phyloP scores from a whole-genome alignment of 2,113 vertebrate genomes.

The Brachirus orientalis region DNA sequence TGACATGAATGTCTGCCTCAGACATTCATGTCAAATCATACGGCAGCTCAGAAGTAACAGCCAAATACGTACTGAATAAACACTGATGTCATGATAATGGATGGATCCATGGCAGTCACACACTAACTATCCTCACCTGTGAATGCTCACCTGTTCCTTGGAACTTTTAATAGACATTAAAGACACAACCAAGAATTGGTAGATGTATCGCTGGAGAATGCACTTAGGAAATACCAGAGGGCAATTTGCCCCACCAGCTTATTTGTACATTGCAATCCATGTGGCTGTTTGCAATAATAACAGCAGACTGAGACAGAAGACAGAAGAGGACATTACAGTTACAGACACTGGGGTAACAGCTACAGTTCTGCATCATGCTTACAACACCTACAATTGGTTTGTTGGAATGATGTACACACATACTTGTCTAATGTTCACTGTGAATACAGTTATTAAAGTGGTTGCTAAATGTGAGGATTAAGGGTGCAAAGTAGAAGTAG shows the following conservation, averaged over 20 bases:
- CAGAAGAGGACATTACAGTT: constrained; percentile 21
- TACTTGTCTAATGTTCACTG: no score
- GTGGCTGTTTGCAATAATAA: constrained; percentile 41
- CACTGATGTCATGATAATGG: constrained; percentile 14
- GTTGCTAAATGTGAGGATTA: no score
- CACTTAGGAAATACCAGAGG: constrained; percentile 45
- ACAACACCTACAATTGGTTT: constrained; percentile 11
- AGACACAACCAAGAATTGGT: constrained; percentile 32
- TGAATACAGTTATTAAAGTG: no score
- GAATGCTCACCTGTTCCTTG: constrained; percentile 50
- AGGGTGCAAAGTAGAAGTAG: neutral
- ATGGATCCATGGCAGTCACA: constrained; percentile 18
- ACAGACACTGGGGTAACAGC: constrained; percentile 29
- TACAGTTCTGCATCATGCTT: constrained; percentile 7
- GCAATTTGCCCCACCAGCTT: constrained; percentile 30
- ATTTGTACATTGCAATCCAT: constrained; percentile 34
- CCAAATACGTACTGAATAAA: constrained; percentile 25
- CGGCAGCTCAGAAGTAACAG: constrained; percentile 13
- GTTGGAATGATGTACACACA: neutral
- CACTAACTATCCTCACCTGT: constrained; percentile 44
- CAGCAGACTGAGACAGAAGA: constrained; percentile 13
- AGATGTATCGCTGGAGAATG: constrained; percentile 42
- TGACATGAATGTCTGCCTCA: constrained; percentile 21
- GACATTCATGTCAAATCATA: constrained; percentile 9
- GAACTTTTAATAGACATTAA: constrained; percentile 49